Conservation (phyloP, 2,888 invertebrate genomes). For the Patella caerulea region DNA sequence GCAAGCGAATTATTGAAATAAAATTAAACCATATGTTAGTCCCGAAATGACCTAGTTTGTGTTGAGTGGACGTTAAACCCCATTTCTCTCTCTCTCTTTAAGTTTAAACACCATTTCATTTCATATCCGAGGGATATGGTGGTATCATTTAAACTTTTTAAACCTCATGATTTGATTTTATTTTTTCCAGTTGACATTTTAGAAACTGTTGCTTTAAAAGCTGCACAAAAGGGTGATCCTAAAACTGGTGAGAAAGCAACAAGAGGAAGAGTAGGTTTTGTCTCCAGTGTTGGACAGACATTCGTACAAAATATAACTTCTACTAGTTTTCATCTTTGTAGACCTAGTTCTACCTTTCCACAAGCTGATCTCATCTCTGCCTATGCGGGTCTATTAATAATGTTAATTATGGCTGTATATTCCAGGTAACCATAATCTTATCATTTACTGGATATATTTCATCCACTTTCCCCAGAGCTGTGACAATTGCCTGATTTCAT, state of each 20-base stretch:
- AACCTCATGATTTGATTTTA: not conserved
- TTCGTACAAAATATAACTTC: not conserved
- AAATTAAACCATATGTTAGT: too few species aligned
- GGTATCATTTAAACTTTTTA: not conserved
- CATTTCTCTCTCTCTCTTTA: too few species aligned
- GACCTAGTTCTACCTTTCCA: constrained; percentile 57
- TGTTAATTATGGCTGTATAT: constrained; percentile 71
- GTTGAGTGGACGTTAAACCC: too few species aligned
- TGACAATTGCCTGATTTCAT: too few species aligned
- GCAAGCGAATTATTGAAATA: too few species aligned
- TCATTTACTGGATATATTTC: too few species aligned
- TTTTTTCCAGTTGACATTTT: constrained; percentile 29
- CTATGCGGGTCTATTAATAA: constrained; percentile 71
- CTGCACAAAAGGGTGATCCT: not conserved
- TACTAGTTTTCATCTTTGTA: constrained; percentile 44
- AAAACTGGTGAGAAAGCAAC: not conserved
- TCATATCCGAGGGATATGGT: not conserved
- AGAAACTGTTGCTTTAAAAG: constrained; percentile 25
- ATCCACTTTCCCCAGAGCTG: too few species aligned
- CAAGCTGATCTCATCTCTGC: constrained; percentile 68
- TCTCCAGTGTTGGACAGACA: not conserved
- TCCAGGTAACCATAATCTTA: constrained; percentile 52
- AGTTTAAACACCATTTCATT: too few species aligned
- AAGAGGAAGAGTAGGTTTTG: constrained; percentile 7
- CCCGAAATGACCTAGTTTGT: too few species aligned